Conservation (phyloP, 2,888 invertebrate genomes). For the Dexiosoma caninum region DNA sequence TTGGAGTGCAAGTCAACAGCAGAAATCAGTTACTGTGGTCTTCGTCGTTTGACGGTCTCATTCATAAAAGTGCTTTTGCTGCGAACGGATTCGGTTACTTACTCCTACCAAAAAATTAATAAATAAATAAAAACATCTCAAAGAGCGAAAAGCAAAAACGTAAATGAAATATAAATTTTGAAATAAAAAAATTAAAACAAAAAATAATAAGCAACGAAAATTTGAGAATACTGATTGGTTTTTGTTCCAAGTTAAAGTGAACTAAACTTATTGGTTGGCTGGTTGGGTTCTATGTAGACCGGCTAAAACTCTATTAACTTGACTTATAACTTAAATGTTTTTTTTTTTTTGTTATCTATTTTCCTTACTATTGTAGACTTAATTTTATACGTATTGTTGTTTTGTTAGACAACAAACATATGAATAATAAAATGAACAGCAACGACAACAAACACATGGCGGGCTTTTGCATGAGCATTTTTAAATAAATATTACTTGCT, state of each 20-base stretch:
- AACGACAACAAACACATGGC: constrained; percentile 42
- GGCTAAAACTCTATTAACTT: constrained; percentile 58
- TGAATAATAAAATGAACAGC: constrained; percentile 17
- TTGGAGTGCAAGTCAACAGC: constrained; percentile 61
- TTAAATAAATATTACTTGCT: constrained; percentile 31
- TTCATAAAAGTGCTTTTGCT: constrained; percentile 63
- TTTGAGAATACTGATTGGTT: constrained; percentile 9
- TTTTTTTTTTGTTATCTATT: background rate
- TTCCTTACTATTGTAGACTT: constrained; percentile 32
- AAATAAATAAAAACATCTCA: constrained; percentile 18
- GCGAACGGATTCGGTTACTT: constrained; percentile 60
- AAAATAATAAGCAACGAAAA: constrained; percentile 11
- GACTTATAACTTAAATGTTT: constrained; percentile 56
- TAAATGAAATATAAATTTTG: constrained; percentile 7
- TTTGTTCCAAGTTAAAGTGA: constrained; percentile 20
- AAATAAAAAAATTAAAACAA: constrained; percentile 14
- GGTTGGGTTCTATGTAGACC: constrained; percentile 15
- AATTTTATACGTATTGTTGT: constrained; percentile 18
- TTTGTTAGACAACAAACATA: constrained; percentile 29
- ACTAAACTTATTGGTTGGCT: constrained; percentile 50
- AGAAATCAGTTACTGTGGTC: constrained; percentile 61
- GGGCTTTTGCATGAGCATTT: constrained; percentile 49
- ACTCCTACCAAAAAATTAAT: constrained; percentile 22
- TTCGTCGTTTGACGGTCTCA: constrained; percentile 61
- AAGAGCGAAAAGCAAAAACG: constrained; percentile 15